These are phyloP conservation scores for Ceratitis capitata DNA, from an alignment of 1,140 invertebrate genomes.

Conservation along the genomic window DNA sequence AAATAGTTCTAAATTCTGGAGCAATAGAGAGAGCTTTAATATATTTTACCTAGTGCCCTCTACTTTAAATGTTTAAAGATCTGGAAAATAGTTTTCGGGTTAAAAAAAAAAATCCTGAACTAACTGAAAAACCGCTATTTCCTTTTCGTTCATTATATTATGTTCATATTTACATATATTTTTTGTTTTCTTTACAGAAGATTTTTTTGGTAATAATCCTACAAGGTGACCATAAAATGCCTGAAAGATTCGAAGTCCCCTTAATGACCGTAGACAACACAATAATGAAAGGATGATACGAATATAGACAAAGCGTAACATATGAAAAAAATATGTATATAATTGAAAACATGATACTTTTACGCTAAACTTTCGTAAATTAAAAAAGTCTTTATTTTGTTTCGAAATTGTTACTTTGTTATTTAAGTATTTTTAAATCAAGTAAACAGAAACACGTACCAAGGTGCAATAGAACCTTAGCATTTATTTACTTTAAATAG, in stretches of 20 bases:
- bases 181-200: conserved; percentile 46
- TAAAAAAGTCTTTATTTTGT: background rate
- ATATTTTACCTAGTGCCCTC: too few species aligned
- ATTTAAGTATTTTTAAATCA: background rate
- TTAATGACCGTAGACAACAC: conserved; percentile 37
- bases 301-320: background rate
- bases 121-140: too few species aligned
- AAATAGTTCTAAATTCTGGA: too few species aligned
- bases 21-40: too few species aligned
- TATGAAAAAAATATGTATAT: background rate
- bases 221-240: conserved; percentile 62
- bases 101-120: too few species aligned
- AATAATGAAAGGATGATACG: background rate
- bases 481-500: conserved; percentile 42
- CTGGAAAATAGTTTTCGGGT: too few species aligned
- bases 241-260: conserved; percentile 17
- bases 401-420: background rate
- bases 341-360: background rate
- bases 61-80: too few species aligned
- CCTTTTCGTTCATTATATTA: too few species aligned
- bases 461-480: conserved; percentile 42
- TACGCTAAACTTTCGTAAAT: background rate
- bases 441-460: conserved; percentile 6
- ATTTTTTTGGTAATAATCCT: conserved; percentile 60
- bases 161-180: too few species aligned